Base-by-base conservation (phyloP, 30 jellyfish, hydroid and myxozoan genomes). In the Pseudorhiza aurosa region DNA sequence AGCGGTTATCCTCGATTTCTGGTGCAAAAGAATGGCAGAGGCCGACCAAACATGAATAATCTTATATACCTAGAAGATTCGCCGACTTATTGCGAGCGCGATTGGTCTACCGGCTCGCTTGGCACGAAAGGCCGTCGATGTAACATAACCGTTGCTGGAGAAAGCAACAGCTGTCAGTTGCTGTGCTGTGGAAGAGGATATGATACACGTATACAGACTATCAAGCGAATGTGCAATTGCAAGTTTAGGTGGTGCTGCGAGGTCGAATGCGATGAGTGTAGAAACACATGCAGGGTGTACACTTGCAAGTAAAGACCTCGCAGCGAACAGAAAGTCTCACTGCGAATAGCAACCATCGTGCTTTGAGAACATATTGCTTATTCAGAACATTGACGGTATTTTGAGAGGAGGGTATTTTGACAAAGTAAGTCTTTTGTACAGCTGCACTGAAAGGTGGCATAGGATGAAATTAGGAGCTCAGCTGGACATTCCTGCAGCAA, bases 111-210 rank as follows among this genome's bases (percentile, higher is more conserved):
- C 9, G 96, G 96, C 7, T 87, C 97, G 53, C 84, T 93, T 14
- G 99, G 99, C 15, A 93, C 99, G 11, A 69, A 43, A 42, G 99
- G 99, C 3, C 78, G 99, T 31, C 58, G 36, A 4, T 93, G 99
- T 75, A 93, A 75, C 68, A 44, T 22, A 22, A 80, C 90, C 8
- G 33, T 18, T 10, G 1, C 96, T 0, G 68, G 21, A 30, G 72
- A 26, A 40, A 43, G 88, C 22, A 81, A 82, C 32, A 76, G 94
- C 42, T 93, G 99, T 65, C 82, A 56, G 6, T 58, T 78, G 26
- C 69, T 93, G 78, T 93, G 99, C 74, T 93, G 99, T 44, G 97
- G 97, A 47, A 39, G 99, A 49, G 99, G 99, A 25, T 92, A 82
- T 58, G 93, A 79, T 60, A 92, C 95, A n/a, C 90, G 78, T 18